Evolutionary conservation across 2,888 invertebrate genomes (phyloP).

Genomic region (Tortricodes alternella): DNA sequence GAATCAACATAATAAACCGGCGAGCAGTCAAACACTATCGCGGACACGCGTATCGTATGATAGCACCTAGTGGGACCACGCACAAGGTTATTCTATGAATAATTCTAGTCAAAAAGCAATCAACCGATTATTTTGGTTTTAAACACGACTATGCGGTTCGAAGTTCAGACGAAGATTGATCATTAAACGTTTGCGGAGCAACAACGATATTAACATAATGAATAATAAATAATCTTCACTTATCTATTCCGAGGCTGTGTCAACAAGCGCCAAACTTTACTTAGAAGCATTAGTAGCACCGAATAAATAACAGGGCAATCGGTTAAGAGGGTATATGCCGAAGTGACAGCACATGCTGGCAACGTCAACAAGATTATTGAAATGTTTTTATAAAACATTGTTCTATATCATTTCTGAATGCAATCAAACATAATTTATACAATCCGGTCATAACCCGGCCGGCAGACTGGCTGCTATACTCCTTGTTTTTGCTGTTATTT

Average conservation of each 20-base stretch:
- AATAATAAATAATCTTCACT: constrained; percentile 51
- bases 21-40: constrained; percentile 60
- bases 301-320: constrained; percentile 1
- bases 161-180: constrained; percentile 50
- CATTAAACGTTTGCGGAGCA: constrained; percentile 41
- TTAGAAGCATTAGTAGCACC: background rate
- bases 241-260: constrained; percentile 10
- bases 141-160: constrained; percentile 43
- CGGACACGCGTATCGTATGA: constrained; percentile 48
- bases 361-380: too few relatives aligned
- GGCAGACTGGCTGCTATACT: too few relatives aligned
- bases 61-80: constrained; percentile 37
- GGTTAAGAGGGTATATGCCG: too few relatives aligned
- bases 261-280: constrained; percentile 12
- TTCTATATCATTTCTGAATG: too few relatives aligned
- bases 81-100: constrained; percentile 32
- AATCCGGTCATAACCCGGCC: too few relatives aligned
- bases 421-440: too few relatives aligned
- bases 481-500: too few relatives aligned
- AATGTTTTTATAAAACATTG: too few relatives aligned
- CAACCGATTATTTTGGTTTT: background rate
- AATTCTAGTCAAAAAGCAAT: constrained; percentile 20
- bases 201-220: constrained; percentile 53
- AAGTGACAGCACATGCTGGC: too few relatives aligned
- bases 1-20: constrained; percentile 53